A percentile compares a stretch with the other conserved stretches of the same genome.
phyloP scores from a whole-genome alignment of 2,797 vertebrate genomes.

The Podarcis lilfordi region DNA sequence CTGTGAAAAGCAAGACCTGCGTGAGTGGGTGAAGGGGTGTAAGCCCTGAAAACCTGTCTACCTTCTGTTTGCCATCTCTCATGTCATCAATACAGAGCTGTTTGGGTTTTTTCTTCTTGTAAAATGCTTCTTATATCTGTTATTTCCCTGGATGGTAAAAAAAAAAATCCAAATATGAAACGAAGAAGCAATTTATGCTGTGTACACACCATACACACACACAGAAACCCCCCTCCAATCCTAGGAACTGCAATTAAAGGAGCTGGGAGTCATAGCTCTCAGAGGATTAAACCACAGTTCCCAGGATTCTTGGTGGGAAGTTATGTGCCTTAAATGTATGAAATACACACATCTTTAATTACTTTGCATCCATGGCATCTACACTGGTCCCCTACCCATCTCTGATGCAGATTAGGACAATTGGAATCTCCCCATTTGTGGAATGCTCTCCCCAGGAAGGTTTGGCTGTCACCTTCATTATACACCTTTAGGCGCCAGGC shows the following conservation, averaged over 20 bases:
- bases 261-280: too few relatives aligned
- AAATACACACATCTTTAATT: neutral
- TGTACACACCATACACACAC: too few relatives aligned
- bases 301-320: too few relatives aligned
- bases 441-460: too few relatives aligned
- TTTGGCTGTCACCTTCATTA: too few relatives aligned
- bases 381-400: too few relatives aligned
- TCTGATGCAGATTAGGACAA: neutral
- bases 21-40: slow-evolving; percentile 62
- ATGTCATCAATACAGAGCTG: neutral
- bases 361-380: neutral
- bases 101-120: neutral
- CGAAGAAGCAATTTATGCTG: neutral
- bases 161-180: neutral
- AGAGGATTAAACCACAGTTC: too few relatives aligned
- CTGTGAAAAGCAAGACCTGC: slow-evolving; percentile 58
- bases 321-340: too few relatives aligned
- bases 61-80: neutral
- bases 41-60: slow-evolving; percentile 27
- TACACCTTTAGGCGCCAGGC: too few relatives aligned
- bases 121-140: neutral
- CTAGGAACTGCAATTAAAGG: too few relatives aligned
- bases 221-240: too few relatives aligned
- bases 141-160: neutral
- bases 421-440: neutral